Conservation (phyloP, 2,797 vertebrate species). For the Valencia hispanica region DNA sequence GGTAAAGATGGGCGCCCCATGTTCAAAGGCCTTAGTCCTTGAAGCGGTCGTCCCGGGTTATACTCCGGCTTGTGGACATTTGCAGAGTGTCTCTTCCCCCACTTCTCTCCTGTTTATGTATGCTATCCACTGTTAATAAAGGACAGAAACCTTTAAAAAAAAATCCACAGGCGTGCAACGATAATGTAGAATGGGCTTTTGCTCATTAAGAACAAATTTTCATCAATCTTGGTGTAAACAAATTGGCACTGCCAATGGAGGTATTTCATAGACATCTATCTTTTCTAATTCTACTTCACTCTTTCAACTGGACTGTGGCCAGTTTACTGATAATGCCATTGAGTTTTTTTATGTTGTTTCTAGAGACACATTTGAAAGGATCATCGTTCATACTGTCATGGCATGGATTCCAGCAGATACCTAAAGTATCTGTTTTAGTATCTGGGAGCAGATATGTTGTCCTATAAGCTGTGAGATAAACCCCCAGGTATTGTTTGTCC, state of each 20-base stretch:
- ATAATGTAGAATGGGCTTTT: too few relatives aligned
- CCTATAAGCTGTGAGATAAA: too few relatives aligned
- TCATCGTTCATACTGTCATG: background rate
- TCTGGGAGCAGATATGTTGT: background rate
- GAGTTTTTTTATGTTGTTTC: background rate
- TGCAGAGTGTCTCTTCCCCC: too few relatives aligned
- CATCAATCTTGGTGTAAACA: background rate
- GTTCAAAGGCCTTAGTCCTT: too few relatives aligned
- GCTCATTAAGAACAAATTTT: background rate
- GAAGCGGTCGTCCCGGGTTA: too few relatives aligned
- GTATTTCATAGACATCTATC: background rate
- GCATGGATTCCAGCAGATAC: background rate
- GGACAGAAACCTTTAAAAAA: too few relatives aligned
- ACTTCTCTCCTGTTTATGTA: too few relatives aligned
- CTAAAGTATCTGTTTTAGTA: background rate
- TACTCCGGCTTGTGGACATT: too few relatives aligned
- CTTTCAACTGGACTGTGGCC: background rate
- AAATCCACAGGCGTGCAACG: too few relatives aligned
- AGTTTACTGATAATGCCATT: background rate
- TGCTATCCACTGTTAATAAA: too few relatives aligned
- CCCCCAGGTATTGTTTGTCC: too few relatives aligned
- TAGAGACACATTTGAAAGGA: background rate
- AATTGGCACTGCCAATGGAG: background rate
- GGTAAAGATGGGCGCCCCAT: too few relatives aligned
- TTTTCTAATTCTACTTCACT: background rate